phyloP scores from a whole-genome alignment of 1,140 invertebrate genomes.

The Portunus trituberculatus region DNA sequence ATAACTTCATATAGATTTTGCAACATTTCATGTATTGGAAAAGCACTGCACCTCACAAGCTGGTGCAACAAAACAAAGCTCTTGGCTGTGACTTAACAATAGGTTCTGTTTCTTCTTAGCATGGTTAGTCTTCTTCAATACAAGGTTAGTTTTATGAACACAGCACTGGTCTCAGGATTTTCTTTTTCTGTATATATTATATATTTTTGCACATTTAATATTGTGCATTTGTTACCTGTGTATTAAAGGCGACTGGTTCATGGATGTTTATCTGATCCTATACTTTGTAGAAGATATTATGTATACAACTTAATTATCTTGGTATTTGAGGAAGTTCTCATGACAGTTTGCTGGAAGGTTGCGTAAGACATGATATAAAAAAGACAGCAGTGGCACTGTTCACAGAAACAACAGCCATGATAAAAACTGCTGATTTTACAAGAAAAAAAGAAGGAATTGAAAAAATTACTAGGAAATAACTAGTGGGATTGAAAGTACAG shows the following conservation, averaged over 20 bases:
- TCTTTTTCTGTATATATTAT: background rate
- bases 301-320: no score
- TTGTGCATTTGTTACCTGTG: background rate
- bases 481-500: no score
- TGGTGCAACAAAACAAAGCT: background rate
- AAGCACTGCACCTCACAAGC: background rate
- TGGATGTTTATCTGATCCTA: background rate
- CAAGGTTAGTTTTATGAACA: background rate
- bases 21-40: background rate
- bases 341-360: no score
- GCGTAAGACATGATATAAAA: no score
- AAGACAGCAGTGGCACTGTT: no score
- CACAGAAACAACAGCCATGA: no score
- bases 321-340: no score
- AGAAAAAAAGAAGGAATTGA: no score
- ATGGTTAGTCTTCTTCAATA: background rate
- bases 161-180: background rate
- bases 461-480: no score
- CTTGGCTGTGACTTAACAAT: constrained; percentile 1
- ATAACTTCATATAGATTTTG: background rate
- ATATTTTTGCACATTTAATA: background rate
- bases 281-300: no score
- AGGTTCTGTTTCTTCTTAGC: background rate
- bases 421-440: no score
- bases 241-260: background rate